phyloP scores from a whole-genome alignment of 1,140 invertebrate genomes.

The Druon quercuslanigerum region DNA sequence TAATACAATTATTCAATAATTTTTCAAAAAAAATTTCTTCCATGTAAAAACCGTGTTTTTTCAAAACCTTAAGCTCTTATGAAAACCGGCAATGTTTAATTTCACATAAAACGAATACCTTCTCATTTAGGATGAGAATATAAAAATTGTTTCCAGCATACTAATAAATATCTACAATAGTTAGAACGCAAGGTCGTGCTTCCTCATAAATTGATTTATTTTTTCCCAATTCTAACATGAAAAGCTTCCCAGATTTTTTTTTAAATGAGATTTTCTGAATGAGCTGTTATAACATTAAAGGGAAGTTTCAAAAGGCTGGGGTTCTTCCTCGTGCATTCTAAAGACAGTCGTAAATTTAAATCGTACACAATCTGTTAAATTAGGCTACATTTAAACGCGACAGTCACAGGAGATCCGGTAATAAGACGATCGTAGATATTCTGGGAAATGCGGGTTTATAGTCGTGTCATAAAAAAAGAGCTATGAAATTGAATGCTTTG shows the following conservation, averaged over 20 bases:
- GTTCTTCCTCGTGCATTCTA: not conserved
- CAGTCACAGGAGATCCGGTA: constrained; percentile 20
- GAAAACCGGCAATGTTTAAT: no score
- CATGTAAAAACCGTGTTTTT: no score
- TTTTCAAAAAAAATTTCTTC: no score
- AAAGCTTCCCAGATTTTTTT: not conserved
- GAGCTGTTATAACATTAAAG: not conserved
- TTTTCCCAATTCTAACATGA: no score
- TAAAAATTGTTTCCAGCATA: no score
- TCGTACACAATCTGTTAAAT: constrained; percentile 13
- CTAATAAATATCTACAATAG: no score
- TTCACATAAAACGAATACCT: no score
- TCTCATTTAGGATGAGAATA: no score
- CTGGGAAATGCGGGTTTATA: constrained; percentile 15
- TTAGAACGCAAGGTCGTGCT: no score
- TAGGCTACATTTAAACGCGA: constrained; percentile 28
- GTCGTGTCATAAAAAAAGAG: constrained; percentile 10
- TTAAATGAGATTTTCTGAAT: not conserved
- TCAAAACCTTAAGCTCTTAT: no score
- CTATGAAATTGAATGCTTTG: not conserved
- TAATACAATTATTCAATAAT: no score
- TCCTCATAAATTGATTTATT: no score
- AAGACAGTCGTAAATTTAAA: constrained; percentile 1
- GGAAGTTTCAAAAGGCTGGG: not conserved
- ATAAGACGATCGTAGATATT: not conserved